Conservation (phyloP, 1,140 invertebrate species). For the Archegozetes longisetosus region DNA sequence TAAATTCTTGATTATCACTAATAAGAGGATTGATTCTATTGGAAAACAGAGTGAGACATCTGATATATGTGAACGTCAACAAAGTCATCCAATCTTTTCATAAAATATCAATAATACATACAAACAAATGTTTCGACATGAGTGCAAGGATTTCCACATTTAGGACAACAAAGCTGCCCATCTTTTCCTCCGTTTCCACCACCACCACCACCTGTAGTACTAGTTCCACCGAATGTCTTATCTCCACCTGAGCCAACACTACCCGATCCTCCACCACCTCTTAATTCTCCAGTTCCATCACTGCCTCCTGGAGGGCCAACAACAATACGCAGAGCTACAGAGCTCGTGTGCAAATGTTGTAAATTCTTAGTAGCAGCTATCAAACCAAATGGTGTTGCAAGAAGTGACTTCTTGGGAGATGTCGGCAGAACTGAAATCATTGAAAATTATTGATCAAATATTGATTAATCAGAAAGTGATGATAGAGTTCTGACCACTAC, state of each 20-base stretch:
- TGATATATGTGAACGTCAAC: too few relatives aligned
- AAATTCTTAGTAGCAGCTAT: background rate
- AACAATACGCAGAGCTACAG: background rate
- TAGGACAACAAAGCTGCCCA: constrained; percentile 62
- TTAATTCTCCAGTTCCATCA: background rate
- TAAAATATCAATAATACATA: constrained; percentile 41
- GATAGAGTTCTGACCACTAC: background rate
- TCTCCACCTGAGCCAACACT: constrained; percentile 1
- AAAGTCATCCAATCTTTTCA: too few relatives aligned
- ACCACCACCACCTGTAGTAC: constrained; percentile 1
- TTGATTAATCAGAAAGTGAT: background rate
- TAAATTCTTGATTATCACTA: too few relatives aligned
- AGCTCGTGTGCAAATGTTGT: background rate
- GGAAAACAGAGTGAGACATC: too few relatives aligned
- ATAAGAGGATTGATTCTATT: too few relatives aligned
- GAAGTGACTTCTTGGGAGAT: background rate
- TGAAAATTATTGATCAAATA: background rate
- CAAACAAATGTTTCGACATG: constrained; percentile 93
- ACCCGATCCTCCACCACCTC: background rate
- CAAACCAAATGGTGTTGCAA: background rate
- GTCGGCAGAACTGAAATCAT: background rate
- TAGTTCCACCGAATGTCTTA: background rate
- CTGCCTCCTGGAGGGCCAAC: background rate
- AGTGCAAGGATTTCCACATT: constrained; percentile 87
- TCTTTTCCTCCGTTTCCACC: constrained; percentile 28